Base-by-base conservation (phyloP, 1,140 invertebrate genomes). In the Lycorma delicatula region DNA sequence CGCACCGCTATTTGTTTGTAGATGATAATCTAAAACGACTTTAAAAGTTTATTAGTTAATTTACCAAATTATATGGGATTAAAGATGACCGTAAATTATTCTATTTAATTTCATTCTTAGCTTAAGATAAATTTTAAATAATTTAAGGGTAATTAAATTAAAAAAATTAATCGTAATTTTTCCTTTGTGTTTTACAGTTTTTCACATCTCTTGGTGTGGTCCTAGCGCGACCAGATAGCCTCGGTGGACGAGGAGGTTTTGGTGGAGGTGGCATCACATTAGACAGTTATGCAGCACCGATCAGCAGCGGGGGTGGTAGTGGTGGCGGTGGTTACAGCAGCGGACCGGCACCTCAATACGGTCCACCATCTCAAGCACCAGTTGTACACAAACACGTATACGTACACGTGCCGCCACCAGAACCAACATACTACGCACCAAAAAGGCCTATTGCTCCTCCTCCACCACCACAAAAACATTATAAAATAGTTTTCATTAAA, bases 401-500 rank as follows among this genome's bases (percentile, higher is more conserved):
- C 71, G 86, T 91, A 1, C 88, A 91, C 67, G 87, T 91, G 22
- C 86, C 88, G 49, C 88, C 87, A 18, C 87, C 86, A 67, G 88
- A 91, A 70, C 85, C 84, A 1, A 83, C 86, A 66, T 82, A 85
- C 67, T 79, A 80, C 29, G 75, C 79, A 1, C 80, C 85, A 2
- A 65, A 58, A 29, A 63, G 64, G 54, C 61, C 65, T 0, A 53
- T 48, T 5, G 55, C 63, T 1, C 69, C 71, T 7, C 68, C 68
- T 23, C 79, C 83, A 47, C 81, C 87, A 7, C 85, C 88, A 9
- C 87, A 90, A 67, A 91, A 91, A 66, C 88, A 91, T 67, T 91
- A 91, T 79, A 90, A 90, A 71, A 91, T 91, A 63, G 86, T 91
- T 31, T 91, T 91, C 76, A 91, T 91, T 68, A 90, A 90, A 72